A percentile compares a stretch with the other conserved stretches of the same genome.
These are phyloP conservation scores for Neoniphon sammara DNA, from an alignment of 2,797 vertebrate genomes.

Conservation along the genomic window DNA sequence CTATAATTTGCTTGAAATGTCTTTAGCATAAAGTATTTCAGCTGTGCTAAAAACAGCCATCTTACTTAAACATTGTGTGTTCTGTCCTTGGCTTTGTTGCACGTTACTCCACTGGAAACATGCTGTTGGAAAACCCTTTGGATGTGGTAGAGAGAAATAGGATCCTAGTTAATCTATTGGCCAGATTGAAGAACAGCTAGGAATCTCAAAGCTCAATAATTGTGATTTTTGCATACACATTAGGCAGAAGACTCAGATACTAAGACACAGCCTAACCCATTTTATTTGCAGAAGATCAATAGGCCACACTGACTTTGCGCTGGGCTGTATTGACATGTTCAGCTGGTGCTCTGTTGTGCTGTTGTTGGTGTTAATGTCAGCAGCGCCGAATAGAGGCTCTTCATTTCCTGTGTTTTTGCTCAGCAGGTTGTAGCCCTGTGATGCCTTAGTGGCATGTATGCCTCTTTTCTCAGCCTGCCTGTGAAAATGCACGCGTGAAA, in stretches of 20 bases:
- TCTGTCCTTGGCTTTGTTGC: background rate
- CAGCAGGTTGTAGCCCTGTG: conserved; percentile 9
- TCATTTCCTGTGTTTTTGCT: conserved; percentile 25
- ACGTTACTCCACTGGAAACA: background rate
- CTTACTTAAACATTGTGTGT: background rate
- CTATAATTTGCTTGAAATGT: conserved; percentile 13
- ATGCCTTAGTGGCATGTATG: background rate
- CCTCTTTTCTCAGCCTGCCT: conserved; percentile 15
- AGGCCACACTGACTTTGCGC: conserved; percentile 28
- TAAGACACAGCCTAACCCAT: conserved; percentile 9
- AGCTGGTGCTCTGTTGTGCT: conserved; percentile 38
- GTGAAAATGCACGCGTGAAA: conserved; percentile 21
- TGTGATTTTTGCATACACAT: conserved; percentile 13
- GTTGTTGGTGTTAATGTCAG: conserved; percentile 29
- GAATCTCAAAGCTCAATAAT: background rate
- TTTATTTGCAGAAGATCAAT: conserved; percentile 55
- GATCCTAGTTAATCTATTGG: background rate
- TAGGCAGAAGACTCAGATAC: background rate
- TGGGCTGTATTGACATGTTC: conserved; percentile 56
- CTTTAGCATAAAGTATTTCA: background rate
- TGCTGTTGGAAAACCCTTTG: background rate
- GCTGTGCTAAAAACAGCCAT: background rate
- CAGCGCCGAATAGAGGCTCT: conserved; percentile 17
- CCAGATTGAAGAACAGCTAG: background rate
- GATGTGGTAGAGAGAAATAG: background rate